phyloP scores from a whole-genome alignment of 2,888 invertebrate genomes.

The Lycophotia porphyrea region DNA sequence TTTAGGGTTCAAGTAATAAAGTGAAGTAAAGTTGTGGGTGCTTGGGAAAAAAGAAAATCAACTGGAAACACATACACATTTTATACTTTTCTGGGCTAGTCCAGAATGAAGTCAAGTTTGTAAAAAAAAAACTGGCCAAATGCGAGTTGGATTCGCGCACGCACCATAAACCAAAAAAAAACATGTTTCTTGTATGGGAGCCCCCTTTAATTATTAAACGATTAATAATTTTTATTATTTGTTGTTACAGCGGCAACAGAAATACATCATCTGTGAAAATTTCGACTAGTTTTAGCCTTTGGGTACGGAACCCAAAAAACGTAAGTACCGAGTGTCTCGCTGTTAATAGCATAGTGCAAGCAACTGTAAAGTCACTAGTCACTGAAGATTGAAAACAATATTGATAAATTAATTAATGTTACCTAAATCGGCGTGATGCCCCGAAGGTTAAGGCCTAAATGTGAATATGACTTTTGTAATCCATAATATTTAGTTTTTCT shows the following conservation, averaged over 20 bases:
- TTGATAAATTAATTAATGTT: neutral
- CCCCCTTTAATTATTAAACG: too few relatives aligned
- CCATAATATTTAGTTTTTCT: neutral
- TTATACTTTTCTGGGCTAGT: conserved; percentile 20
- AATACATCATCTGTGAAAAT: too few relatives aligned
- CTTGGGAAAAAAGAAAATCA: conserved; percentile 36
- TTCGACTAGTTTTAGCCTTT: too few relatives aligned
- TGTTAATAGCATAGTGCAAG: neutral
- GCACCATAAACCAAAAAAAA: too few relatives aligned
- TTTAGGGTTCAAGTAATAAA: conserved; percentile 60
- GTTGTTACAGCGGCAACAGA: too few relatives aligned
- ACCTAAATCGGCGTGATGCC: neutral
- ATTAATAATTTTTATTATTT: too few relatives aligned
- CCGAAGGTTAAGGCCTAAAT: neutral
- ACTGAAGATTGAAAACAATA: neutral
- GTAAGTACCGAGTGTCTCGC: neutral
- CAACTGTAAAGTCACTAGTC: neutral
- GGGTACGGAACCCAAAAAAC: too few relatives aligned
- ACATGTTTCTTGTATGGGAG: too few relatives aligned
- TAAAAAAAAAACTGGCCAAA: neutral
- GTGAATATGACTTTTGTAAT: neutral
- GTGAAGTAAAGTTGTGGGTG: conserved; percentile 37
- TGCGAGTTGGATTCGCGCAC: too few relatives aligned
- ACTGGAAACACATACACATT: conserved; percentile 36
- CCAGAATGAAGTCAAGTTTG: neutral